Conservation (phyloP, 1,140 invertebrate species). For the Lysiphlebus fabarum region DNA sequence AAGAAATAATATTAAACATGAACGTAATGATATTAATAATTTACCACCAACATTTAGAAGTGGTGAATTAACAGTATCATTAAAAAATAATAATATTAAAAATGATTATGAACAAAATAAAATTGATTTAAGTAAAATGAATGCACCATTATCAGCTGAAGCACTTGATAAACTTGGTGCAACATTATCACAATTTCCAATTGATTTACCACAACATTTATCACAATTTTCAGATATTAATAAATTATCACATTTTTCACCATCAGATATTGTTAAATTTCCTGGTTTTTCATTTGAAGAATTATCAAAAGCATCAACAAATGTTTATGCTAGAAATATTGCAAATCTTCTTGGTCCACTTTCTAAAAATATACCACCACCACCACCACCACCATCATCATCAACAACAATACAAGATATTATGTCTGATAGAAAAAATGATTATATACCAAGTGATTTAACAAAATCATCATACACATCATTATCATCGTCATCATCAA, state of each 20-base stretch:
- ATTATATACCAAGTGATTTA: slow-evolving; percentile 7
- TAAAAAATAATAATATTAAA: slow-evolving; percentile 43
- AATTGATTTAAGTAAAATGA: slow-evolving; percentile 43
- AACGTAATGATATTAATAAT: slow-evolving; percentile 37
- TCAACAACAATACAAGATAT: slow-evolving; percentile 17
- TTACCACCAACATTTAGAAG: slow-evolving; percentile 47
- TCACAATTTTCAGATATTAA: slow-evolving; percentile 42
- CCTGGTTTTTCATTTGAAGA: slow-evolving; percentile 48
- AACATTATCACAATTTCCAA: slow-evolving; percentile 36
- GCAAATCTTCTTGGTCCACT: slow-evolving; percentile 50
- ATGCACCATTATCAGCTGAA: slow-evolving; percentile 30
- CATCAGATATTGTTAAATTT: slow-evolving; percentile 46
- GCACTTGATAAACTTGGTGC: slow-evolving; percentile 24
- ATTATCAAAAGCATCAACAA: slow-evolving; percentile 47
- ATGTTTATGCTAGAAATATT: slow-evolving; percentile 49
- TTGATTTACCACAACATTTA: slow-evolving; percentile 47
- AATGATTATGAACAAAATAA: slow-evolving; percentile 45
- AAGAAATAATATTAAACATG: slow-evolving; percentile 19
- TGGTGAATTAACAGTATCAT: slow-evolving; percentile 49
- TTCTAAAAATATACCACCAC: slow-evolving; percentile 32
- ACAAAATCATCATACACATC: slow-evolving; percentile 1
- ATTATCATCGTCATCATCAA: too few relatives aligned
- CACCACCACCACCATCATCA: background rate
- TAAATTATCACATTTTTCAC: slow-evolving; percentile 42
- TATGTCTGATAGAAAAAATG: slow-evolving; percentile 15